phyloP scores from a whole-genome alignment of 1,140 invertebrate species.

The Lethrus apterus region DNA sequence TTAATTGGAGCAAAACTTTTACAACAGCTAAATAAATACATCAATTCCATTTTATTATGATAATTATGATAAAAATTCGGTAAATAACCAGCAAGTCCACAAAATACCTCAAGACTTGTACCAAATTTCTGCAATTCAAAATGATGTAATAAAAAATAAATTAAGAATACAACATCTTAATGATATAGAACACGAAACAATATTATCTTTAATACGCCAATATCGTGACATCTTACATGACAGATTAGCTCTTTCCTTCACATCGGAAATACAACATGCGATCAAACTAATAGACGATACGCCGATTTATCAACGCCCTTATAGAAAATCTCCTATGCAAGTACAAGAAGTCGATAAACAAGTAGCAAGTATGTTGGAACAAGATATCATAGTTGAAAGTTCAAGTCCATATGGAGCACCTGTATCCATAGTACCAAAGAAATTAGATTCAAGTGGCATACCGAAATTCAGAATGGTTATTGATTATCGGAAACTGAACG shows the following conservation, averaged over 20 bases:
- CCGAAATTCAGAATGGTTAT: too few species aligned
- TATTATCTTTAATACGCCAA: neutral
- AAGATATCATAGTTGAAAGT: constrained; percentile 17
- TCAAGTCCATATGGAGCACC: constrained; percentile 11
- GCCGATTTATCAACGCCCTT: constrained; percentile 5
- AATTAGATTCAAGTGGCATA: too few species aligned
- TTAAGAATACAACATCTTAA: neutral
- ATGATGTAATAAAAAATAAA: neutral
- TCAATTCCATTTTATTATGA: neutral
- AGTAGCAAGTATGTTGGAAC: constrained; percentile 8
- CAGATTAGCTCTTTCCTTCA: constrained; percentile 1
- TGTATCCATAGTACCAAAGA: too few species aligned
- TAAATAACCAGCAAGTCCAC: too few species aligned
- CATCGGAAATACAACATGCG: neutral
- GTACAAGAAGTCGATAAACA: constrained; percentile 10
- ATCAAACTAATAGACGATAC: constrained; percentile 2
- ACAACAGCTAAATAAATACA: neutral
- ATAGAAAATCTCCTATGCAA: constrained; percentile 2
- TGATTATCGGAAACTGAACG: too few species aligned
- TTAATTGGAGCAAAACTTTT: constrained; percentile 5
- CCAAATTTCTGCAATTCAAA: constrained; percentile 1
- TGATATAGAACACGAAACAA: neutral
- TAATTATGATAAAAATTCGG: too few species aligned
- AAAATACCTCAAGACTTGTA: too few species aligned
- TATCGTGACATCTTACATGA: constrained; percentile 7